These are phyloP conservation scores for Eristalis pertinax DNA, from an alignment of 2,888 invertebrate species.

Conservation along the genomic window DNA sequence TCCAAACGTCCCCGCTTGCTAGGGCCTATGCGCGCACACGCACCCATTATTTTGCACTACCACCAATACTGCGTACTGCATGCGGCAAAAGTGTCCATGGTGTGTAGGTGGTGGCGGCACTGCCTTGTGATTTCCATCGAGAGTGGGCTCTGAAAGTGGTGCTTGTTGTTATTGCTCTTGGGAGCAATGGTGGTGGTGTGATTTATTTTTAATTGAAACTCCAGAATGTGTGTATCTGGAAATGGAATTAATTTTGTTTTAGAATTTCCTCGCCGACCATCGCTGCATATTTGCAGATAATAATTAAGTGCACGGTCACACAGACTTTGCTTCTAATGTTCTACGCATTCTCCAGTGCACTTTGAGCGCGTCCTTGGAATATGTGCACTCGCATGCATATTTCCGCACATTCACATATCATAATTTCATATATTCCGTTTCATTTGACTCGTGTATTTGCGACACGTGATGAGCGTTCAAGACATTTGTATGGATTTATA, in stretches of 20 bases:
- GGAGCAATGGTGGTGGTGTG: slow-evolving; percentile 74
- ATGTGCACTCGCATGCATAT: background rate
- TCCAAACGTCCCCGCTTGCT: slow-evolving; percentile 27
- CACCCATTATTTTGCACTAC: slow-evolving; percentile 29
- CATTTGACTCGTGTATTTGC: background rate
- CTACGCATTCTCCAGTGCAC: background rate
- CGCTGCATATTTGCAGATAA: slow-evolving; percentile 80
- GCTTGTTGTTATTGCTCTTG: slow-evolving; percentile 70
- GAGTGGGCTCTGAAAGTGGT: slow-evolving; percentile 56
- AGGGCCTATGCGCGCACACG: slow-evolving; percentile 43
- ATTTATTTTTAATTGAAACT: slow-evolving; percentile 82
- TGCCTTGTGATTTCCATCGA: slow-evolving; percentile 60
- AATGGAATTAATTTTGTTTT: slow-evolving; percentile 81
- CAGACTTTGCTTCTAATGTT: slow-evolving; percentile 52
- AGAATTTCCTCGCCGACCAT: slow-evolving; percentile 78
- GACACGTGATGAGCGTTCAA: background rate
- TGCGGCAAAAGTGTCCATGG: slow-evolving; percentile 36
- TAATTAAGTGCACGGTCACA: slow-evolving; percentile 79
- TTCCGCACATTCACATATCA: slow-evolving; percentile 14
- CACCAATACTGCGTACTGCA: slow-evolving; percentile 7
- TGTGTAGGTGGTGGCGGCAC: slow-evolving; percentile 31
- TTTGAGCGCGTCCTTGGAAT: slow-evolving; percentile 53
- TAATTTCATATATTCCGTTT: background rate
- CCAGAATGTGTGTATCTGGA: slow-evolving; percentile 75
- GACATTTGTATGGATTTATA: background rate